Conservation (phyloP, 2,797 vertebrate genomes). For the Sylvia borin region DNA sequence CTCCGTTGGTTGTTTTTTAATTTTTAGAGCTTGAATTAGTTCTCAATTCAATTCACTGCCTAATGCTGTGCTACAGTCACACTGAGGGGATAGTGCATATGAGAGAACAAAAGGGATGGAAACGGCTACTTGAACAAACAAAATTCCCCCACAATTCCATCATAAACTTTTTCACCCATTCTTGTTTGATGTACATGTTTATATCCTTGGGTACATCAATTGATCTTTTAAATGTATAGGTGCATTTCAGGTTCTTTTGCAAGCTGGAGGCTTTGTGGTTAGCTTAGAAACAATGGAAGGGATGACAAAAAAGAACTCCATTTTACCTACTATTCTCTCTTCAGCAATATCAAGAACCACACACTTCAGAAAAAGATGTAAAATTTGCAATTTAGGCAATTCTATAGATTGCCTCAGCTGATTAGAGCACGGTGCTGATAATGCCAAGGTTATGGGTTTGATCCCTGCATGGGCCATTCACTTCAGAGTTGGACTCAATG, state of each 20-base stretch:
- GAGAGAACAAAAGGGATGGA: background rate
- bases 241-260: background rate
- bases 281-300: background rate
- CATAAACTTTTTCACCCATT: background rate
- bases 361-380: background rate
- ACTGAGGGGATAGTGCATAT: background rate
- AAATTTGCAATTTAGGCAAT: background rate
- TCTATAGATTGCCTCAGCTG: background rate
- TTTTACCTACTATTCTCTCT: background rate
- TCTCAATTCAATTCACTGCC: background rate
- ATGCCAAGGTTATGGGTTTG: background rate
- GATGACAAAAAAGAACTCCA: background rate
- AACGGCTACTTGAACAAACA: background rate
- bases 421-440: background rate
- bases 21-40: background rate
- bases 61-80: background rate
- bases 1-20: background rate
- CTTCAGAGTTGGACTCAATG: background rate
- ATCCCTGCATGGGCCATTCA: background rate
- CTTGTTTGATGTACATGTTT: background rate
- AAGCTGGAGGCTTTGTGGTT: background rate
- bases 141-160: background rate
- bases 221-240: background rate
- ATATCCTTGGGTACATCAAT: background rate
- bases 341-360: background rate